These are phyloP conservation scores for Dasypolia templi DNA, from an alignment of 2,888 invertebrate species.

Conservation along the genomic window DNA sequence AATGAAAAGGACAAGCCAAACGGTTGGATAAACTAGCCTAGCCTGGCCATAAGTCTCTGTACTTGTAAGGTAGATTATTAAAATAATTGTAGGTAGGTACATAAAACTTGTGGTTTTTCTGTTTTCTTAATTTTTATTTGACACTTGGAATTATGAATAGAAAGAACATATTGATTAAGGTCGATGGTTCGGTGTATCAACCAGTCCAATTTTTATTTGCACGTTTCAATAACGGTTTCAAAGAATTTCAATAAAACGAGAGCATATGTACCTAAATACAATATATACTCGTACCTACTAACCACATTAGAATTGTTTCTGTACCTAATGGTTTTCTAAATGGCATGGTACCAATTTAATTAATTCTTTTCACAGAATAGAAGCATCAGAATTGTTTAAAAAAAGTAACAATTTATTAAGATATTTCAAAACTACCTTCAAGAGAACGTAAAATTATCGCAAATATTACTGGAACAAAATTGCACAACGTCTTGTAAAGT, in stretches of 20 bases:
- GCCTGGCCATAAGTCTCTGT: neutral
- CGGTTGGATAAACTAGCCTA: conserved; percentile 4
- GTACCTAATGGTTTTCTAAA: neutral
- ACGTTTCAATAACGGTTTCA: conserved; percentile 20
- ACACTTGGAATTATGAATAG: neutral
- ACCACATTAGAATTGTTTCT: neutral
- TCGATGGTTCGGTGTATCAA: conserved; percentile 19
- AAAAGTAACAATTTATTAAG: neutral
- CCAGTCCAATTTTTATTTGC: conserved; percentile 24
- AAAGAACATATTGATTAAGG: conserved; percentile 4
- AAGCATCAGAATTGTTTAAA: neutral
- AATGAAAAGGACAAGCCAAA: conserved; percentile 28
- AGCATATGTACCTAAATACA: no score
- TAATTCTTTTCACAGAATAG: no score
- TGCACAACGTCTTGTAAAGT: neutral
- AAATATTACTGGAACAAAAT: neutral
- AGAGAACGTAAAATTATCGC: neutral
- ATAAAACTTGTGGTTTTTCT: neutral
- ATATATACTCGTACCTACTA: no score
- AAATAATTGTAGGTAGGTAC: conserved; percentile 1
- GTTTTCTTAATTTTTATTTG: neutral
- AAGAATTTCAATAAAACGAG: conserved; percentile 16
- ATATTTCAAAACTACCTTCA: neutral
- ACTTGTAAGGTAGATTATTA: neutral
- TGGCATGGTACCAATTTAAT: neutral